Percentiles rank a stretch among this genome's conserved stretches.
Conservation (phyloP, 2,888 invertebrate genomes). For the Sipunculus nudus region DNA sequence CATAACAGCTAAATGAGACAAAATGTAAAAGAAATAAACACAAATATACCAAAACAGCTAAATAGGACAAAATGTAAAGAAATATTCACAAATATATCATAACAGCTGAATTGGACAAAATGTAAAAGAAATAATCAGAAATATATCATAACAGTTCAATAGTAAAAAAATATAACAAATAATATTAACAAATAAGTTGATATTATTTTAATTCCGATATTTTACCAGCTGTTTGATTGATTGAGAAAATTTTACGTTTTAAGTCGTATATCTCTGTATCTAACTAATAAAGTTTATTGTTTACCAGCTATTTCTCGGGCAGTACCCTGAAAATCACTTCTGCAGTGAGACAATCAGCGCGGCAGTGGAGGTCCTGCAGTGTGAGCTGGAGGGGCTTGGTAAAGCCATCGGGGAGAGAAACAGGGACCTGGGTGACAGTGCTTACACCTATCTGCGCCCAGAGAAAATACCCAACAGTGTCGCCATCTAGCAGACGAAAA, state of each 20-base stretch:
- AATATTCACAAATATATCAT: too few species aligned
- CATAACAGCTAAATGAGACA: too few species aligned
- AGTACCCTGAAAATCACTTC: slow-evolving; percentile 22
- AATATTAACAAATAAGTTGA: too few species aligned
- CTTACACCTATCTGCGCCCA: slow-evolving; percentile 33
- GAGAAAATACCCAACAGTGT: slow-evolving; percentile 21
- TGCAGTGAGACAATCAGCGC: slow-evolving; percentile 16
- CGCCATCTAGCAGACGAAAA: not conserved
- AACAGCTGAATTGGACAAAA: too few species aligned
- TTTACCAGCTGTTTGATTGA: too few species aligned
- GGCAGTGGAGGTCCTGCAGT: slow-evolving; percentile 20
- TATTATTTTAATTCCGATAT: too few species aligned
- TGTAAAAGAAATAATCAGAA: not conserved
- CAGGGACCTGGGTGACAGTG: slow-evolving; percentile 2
- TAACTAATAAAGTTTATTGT: too few species aligned
- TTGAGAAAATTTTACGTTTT: too few species aligned
- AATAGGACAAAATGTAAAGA: not conserved
- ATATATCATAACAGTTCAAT: not conserved
- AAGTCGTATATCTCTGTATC: too few species aligned
- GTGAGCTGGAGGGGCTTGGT: slow-evolving; percentile 18
- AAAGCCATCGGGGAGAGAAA: slow-evolving; percentile 19
- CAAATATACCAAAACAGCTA: not conserved
- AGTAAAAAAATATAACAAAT: too few species aligned
- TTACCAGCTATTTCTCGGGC: slow-evolving; percentile 16
- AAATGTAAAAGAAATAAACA: too few species aligned